Evolutionary conservation across 2,113 vertebrate species (phyloP).

Genomic region (Camelus dromedarius): DNA sequence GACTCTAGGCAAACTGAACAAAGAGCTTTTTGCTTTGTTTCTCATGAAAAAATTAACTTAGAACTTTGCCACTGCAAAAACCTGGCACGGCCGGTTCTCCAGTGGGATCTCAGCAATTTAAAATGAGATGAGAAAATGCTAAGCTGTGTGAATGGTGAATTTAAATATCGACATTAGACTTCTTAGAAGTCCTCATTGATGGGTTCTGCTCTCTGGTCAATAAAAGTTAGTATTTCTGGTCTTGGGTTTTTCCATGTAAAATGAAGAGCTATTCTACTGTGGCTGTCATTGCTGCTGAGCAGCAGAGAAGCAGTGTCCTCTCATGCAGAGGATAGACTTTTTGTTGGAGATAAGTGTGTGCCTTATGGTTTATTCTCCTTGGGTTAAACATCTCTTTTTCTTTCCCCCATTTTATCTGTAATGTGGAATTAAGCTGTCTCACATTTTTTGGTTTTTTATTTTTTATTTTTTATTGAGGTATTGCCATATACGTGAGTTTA

Average conservation of each 20-base stretch:
- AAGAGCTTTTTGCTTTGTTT: conserved; percentile 39
- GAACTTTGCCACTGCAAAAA: not conserved
- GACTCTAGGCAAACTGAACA: not conserved
- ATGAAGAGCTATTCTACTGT: not conserved
- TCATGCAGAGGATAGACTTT: not conserved
- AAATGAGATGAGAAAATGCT: not conserved
- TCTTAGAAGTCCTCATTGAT: not conserved
- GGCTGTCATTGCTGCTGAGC: not conserved
- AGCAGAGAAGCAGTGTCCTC: not conserved
- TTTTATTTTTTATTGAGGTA: not conserved
- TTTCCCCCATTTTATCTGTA: not conserved
- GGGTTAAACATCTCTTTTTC: not conserved
- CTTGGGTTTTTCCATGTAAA: not conserved
- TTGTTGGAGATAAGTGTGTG: not conserved
- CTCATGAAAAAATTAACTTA: conserved; percentile 48
- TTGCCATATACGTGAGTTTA: too few relatives aligned
- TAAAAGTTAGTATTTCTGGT: not conserved
- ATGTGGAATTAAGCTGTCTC: not conserved
- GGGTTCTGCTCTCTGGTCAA: not conserved
- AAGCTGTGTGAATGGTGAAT: not conserved
- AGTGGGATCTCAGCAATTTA: not conserved
- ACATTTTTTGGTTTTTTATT: not conserved
- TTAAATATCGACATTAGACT: not conserved
- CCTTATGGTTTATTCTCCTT: not conserved
- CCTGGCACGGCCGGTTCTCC: not conserved